Percentiles rank a stretch among this genome's conserved stretches.
phyloP scores from a whole-genome alignment of 2,113 vertebrate genomes.

The Prionailurus viverrinus region DNA sequence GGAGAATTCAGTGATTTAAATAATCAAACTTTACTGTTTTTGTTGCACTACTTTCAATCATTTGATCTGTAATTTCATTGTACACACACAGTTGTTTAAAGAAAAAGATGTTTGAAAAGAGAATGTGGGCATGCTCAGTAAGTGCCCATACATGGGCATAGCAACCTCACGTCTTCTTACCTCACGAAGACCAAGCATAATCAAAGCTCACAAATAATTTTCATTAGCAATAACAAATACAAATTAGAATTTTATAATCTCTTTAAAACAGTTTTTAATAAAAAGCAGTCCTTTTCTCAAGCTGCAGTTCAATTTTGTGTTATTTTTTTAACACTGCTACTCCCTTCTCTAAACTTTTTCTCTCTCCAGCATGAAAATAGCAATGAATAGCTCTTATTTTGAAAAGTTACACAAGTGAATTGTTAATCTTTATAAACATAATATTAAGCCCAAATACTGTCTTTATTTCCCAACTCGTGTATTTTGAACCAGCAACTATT shows the following conservation, averaged over 20 bases:
- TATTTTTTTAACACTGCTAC: constrained; percentile 1
- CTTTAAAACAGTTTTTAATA: neutral
- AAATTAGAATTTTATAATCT: neutral
- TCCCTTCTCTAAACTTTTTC: neutral
- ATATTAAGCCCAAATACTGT: neutral
- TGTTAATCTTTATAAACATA: neutral
- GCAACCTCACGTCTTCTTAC: neutral
- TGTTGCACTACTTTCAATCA: neutral
- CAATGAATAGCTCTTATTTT: neutral
- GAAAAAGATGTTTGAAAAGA: neutral
- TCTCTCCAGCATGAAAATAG: neutral
- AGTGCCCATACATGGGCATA: neutral
- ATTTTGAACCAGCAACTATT: constrained; percentile 17
- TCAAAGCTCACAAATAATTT: neutral
- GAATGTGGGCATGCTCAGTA: neutral
- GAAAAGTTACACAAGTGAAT: neutral
- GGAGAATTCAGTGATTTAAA: constrained; percentile 22
- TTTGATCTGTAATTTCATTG: constrained; percentile 21
- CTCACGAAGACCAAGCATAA: neutral
- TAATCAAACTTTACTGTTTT: constrained; percentile 24
- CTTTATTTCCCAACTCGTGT: neutral
- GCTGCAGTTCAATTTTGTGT: neutral
- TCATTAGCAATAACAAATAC: neutral
- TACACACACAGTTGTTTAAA: constrained; percentile 1
- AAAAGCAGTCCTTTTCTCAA: neutral